Evolutionary conservation across 2,797 vertebrate species (phyloP).

Genomic region (Ctenosaura bakeri): DNA sequence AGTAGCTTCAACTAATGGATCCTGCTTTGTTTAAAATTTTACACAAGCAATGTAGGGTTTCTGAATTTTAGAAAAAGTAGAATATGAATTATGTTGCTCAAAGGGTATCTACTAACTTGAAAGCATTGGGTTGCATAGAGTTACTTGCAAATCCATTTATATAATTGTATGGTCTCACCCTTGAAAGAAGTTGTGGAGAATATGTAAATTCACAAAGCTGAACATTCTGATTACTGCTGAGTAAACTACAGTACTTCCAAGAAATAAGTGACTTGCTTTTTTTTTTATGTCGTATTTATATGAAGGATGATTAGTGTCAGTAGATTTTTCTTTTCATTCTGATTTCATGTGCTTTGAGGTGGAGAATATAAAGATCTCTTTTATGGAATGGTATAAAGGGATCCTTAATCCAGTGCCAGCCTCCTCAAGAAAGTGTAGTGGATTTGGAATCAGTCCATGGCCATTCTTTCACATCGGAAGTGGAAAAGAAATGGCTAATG

Average conservation of each 20-base stretch:
- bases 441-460: conserved; percentile 2
- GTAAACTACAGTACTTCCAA: conserved; percentile 33
- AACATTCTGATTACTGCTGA: conserved; percentile 2
- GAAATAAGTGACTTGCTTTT: not conserved
- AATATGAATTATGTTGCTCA: not conserved
- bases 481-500: not conserved
- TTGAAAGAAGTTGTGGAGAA: conserved; percentile 15
- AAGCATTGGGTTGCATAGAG: conserved; percentile 2
- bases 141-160: not conserved
- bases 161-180: conserved; percentile 8
- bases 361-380: not conserved
- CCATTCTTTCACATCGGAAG: not conserved
- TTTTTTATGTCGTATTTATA: not conserved
- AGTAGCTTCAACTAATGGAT: not conserved
- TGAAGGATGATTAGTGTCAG: not conserved
- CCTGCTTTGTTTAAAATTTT: conserved; percentile 1
- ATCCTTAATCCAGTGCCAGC: conserved; percentile 7
- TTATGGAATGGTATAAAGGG: conserved; percentile 20
- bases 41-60: not conserved
- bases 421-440: conserved; percentile 6
- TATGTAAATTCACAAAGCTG: not conserved
- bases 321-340: conserved; percentile 6
- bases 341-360: not conserved
- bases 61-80: not conserved
- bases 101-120: not conserved